Conservation (phyloP, 2,113 vertebrate genomes). For the Pterocles burchelli region DNA sequence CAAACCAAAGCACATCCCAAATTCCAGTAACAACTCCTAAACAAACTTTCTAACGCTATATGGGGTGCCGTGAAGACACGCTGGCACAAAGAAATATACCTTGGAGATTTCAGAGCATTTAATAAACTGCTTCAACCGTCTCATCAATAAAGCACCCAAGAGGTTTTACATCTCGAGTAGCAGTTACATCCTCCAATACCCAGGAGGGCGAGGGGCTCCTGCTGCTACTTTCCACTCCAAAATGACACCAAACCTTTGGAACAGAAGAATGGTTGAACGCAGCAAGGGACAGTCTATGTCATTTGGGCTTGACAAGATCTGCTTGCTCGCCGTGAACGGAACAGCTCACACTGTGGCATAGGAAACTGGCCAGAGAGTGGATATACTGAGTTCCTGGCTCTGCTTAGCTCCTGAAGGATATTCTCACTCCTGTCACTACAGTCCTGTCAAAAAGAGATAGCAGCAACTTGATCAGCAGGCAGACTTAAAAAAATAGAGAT, state of each 20-base stretch:
- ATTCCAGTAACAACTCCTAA: neutral
- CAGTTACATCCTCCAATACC: accelerated
- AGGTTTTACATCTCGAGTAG: neutral
- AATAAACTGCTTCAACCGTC: neutral
- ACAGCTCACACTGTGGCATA: neutral
- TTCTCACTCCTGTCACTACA: neutral
- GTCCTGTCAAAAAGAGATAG: neutral
- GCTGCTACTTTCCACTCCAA: neutral
- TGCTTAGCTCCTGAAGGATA: neutral
- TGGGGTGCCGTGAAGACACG: accelerated
- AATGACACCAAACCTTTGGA: neutral
- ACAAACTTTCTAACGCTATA: neutral
- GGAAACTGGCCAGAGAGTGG: neutral
- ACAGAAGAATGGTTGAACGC: neutral
- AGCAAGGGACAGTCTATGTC: neutral
- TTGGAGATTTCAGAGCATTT: neutral
- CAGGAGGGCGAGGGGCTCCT: neutral
- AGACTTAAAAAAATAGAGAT: neutral
- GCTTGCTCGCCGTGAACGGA: neutral
- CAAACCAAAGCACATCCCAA: accelerated
- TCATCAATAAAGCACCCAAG: neutral
- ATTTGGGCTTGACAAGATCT: neutral
- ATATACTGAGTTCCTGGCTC: neutral
- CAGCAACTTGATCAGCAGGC: slow-evolving; percentile 21
- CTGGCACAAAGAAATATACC: accelerated